A percentile compares a stretch with the other conserved stretches of the same genome.
Conservation (phyloP, 2,888 invertebrate genomes). For the Tenthredo notha region DNA sequence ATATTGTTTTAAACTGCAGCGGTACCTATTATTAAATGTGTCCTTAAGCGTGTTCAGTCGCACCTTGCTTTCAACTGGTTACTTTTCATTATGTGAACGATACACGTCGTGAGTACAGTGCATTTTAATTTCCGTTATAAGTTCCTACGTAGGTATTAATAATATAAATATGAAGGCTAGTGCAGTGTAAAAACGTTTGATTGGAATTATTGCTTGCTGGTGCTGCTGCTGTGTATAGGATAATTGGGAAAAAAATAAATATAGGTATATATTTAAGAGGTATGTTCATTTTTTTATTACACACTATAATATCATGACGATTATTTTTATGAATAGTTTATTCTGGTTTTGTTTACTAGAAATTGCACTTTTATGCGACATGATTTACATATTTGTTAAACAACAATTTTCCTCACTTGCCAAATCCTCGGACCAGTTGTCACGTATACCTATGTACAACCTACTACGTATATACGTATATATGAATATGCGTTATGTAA, state of each 20-base stretch:
- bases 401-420: constrained; percentile 11
- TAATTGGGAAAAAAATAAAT: not conserved
- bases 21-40: constrained; percentile 54
- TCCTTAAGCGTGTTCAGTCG: constrained; percentile 42
- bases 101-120: constrained; percentile 5
- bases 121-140: constrained; percentile 18
- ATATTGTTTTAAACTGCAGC: not conserved
- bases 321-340: not conserved
- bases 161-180: constrained; percentile 20
- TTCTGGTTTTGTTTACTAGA: not conserved
- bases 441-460: not conserved
- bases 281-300: not conserved
- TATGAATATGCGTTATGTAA: not conserved
- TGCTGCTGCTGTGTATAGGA: not conserved
- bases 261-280: not conserved
- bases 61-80: constrained; percentile 32
- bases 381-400: not conserved
- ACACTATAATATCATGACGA: not conserved
- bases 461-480: not conserved
- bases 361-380: not conserved
- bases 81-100: constrained; percentile 36
- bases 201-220: not conserved
- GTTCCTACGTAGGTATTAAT: not conserved
- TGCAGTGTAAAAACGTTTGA: constrained; percentile 11
- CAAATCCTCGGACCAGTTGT: not conserved